These are phyloP conservation scores for Drosophila parvula DNA, from an alignment of 1,140 invertebrate genomes.

Conservation along the genomic window DNA sequence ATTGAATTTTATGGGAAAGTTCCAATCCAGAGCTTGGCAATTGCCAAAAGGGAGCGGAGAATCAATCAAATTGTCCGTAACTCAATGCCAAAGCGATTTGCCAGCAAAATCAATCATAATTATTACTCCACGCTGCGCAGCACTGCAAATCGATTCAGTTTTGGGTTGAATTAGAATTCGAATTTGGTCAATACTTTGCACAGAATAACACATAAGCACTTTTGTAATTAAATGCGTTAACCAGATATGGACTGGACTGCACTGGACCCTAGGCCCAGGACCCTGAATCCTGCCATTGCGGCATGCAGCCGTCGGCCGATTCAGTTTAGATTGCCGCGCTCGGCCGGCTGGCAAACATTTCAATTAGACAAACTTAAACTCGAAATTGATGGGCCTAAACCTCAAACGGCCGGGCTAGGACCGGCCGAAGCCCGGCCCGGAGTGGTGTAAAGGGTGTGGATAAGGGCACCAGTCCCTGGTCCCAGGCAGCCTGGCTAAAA, in stretches of 20 bases:
- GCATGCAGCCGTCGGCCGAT: slow-evolving; percentile 13
- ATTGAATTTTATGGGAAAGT: slow-evolving; percentile 33
- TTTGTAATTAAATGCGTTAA: slow-evolving; percentile 81
- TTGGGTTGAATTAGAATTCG: slow-evolving; percentile 21
- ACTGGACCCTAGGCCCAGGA: not conserved
- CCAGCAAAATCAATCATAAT: slow-evolving; percentile 74
- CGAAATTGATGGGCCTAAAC: slow-evolving; percentile 67
- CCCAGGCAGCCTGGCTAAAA: slow-evolving; percentile 18
- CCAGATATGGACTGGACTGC: not conserved
- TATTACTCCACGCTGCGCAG: slow-evolving; percentile 49
- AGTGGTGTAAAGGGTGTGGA: not conserved
- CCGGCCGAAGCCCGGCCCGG: not conserved
- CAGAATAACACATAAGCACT: slow-evolving; percentile 76
- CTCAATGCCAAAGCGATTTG: slow-evolving; percentile 36
- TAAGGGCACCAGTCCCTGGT: slow-evolving; percentile 2
- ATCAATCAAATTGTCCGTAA: slow-evolving; percentile 61
- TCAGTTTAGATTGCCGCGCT: slow-evolving; percentile 35
- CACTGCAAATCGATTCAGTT: slow-evolving; percentile 8
- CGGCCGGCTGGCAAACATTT: slow-evolving; percentile 65
- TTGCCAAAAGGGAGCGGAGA: not conserved
- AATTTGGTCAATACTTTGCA: slow-evolving; percentile 58
- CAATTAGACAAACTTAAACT: slow-evolving; percentile 81
- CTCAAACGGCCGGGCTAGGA: slow-evolving; percentile 19
- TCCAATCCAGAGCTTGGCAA: not conserved
- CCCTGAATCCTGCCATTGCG: slow-evolving; percentile 6